These are phyloP conservation scores for Emydoidea blandingii DNA, from an alignment of 2,797 vertebrate species.

Conservation along the genomic window DNA sequence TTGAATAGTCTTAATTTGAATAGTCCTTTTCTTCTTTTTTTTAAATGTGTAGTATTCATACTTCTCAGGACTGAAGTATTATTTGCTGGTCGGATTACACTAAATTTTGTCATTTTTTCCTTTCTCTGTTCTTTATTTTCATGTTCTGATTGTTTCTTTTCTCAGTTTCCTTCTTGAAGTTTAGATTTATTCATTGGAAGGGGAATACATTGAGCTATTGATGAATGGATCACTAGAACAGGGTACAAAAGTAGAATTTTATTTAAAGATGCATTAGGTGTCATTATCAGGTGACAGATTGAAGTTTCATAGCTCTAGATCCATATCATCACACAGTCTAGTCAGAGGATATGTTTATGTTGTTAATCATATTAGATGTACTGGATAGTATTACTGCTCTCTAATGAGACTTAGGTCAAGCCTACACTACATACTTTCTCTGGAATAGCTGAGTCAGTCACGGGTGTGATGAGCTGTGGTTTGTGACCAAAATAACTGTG, in stretches of 20 bases:
- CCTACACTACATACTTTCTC: background rate
- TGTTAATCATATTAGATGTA: background rate
- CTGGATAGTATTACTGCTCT: background rate
- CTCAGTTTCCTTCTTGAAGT: background rate
- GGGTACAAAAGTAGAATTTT: background rate
- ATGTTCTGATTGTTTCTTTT: background rate
- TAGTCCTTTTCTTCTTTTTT: too few relatives aligned
- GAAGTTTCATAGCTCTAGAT: background rate
- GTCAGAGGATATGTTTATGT: background rate
- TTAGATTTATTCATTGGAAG: background rate
- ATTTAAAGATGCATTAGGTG: background rate
- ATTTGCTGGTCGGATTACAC: background rate
- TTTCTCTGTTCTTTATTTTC: background rate
- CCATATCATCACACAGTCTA: background rate
- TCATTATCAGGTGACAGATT: background rate
- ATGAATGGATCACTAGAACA: background rate
- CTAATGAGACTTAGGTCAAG: background rate
- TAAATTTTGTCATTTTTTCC: background rate
- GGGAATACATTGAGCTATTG: background rate
- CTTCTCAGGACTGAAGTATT: background rate
- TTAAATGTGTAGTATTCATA: background rate
- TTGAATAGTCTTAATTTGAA: too few relatives aligned
- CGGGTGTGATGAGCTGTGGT: background rate
- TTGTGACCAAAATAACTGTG: constrained; percentile 13
- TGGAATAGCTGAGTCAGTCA: background rate